phyloP scores from a whole-genome alignment of 2,113 vertebrate species.

The Myotis yumanensis region DNA sequence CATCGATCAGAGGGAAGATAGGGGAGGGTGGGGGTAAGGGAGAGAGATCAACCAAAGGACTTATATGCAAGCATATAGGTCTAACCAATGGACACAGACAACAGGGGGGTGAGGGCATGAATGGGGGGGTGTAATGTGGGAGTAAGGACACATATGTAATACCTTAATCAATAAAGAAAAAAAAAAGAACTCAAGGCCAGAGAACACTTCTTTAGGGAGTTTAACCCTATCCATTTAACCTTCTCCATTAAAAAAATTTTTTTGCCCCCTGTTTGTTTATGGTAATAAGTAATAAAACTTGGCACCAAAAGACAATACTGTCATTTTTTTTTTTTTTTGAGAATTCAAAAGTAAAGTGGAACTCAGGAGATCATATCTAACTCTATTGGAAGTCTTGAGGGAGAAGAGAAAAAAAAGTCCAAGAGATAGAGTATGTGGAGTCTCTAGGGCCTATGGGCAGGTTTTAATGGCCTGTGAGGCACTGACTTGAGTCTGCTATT shows the following conservation, averaged over 20 bases:
- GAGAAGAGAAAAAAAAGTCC: neutral
- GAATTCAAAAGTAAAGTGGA: neutral
- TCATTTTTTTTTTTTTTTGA: neutral
- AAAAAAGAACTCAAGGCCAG: neutral
- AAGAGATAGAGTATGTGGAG: neutral
- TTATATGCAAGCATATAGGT: too few relatives aligned
- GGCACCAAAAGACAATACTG: neutral
- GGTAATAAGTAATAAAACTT: neutral
- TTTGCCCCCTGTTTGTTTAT: neutral
- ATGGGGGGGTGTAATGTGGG: too few relatives aligned
- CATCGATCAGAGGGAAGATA: too few relatives aligned
- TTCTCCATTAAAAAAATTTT: neutral
- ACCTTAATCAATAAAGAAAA: too few relatives aligned
- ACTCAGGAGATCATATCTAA: neutral
- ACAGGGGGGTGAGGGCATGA: too few relatives aligned
- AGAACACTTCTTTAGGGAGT: neutral
- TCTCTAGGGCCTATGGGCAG: neutral
- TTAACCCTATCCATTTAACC: neutral
- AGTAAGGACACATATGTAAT: too few relatives aligned
- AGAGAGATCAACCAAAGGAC: too few relatives aligned
- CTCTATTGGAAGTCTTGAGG: neutral
- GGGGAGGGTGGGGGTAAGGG: too few relatives aligned
- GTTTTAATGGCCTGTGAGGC: neutral
- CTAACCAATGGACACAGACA: too few relatives aligned
- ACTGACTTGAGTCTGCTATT: neutral